These are phyloP conservation scores for Oostethus manadensis DNA, from an alignment of 2,113 vertebrate genomes.

Conservation along the genomic window DNA sequence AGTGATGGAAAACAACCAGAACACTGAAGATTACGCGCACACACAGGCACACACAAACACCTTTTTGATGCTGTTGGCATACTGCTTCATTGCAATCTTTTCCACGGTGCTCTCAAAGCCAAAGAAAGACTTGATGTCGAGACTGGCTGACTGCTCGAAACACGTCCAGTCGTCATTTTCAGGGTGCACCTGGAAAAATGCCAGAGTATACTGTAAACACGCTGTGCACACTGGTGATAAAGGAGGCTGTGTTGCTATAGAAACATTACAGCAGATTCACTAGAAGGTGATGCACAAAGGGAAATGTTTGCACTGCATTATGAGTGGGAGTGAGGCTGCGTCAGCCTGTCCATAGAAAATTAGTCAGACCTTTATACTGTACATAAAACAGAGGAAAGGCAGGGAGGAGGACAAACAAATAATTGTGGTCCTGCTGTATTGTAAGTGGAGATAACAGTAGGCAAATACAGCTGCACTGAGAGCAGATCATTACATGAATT, in stretches of 20 bases:
- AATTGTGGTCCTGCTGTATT: background rate
- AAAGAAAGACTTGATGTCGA: conserved; percentile 98
- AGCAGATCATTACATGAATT: background rate
- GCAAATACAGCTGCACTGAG: background rate
- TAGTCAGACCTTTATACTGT: conserved; percentile 13
- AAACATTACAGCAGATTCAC: conserved; percentile 40
- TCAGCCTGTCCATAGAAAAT: conserved; percentile 27
- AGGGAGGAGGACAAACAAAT: background rate
- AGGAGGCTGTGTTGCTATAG: conserved; percentile 24
- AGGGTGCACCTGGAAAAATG: conserved; percentile 82
- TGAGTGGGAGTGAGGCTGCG: conserved; percentile 22
- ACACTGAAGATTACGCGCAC: background rate
- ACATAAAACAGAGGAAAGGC: conserved; percentile 8
- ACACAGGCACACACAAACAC: conserved; percentile 65
- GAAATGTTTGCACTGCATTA: conserved; percentile 21
- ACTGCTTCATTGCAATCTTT: conserved; percentile 98
- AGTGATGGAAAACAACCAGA: background rate
- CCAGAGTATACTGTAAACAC: conserved; percentile 2
- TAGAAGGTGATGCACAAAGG: conserved; percentile 25
- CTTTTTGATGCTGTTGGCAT: conserved; percentile 98
- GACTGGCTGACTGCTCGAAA: conserved; percentile 93
- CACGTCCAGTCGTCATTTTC: conserved; percentile 98
- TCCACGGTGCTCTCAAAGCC: conserved; percentile 98
- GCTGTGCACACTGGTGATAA: conserved; percentile 12
- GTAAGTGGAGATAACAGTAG: background rate